Conservation (phyloP, 2,113 vertebrate genomes). For the Tupaia chinensis region DNA sequence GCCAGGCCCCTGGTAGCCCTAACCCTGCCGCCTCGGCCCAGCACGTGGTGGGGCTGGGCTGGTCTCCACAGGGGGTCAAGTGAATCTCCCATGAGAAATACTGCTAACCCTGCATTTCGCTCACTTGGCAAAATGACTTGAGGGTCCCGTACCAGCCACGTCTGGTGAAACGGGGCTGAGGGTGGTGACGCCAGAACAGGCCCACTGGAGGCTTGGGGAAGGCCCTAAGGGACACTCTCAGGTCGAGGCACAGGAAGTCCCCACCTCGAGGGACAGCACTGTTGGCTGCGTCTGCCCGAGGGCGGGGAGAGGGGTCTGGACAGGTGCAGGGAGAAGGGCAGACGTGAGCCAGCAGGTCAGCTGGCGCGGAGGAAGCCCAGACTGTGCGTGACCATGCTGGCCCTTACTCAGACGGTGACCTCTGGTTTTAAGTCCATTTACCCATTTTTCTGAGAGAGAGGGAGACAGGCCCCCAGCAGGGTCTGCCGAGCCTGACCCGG, state of each 20-base stretch:
- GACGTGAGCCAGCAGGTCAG: too few relatives aligned
- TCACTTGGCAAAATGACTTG: background rate
- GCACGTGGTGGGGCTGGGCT: background rate
- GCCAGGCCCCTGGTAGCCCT: background rate
- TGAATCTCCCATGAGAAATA: background rate
- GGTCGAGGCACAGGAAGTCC: background rate
- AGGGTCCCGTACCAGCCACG: background rate
- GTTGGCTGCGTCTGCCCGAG: background rate
- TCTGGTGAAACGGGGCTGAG: background rate
- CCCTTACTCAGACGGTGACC: background rate
- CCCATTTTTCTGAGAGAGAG: background rate
- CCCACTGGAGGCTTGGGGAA: too few relatives aligned
- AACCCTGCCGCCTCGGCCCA: rapidly evolving
- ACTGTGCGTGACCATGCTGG: background rate
- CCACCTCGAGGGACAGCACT: background rate
- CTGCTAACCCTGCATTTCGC: background rate
- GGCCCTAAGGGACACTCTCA: too few relatives aligned
- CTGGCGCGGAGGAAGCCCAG: background rate
- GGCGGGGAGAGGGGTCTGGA: background rate
- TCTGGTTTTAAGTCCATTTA: background rate
- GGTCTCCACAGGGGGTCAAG: background rate
- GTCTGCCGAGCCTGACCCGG: too few relatives aligned
- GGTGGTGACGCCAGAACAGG: background rate
- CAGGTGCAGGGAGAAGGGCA: background rate
- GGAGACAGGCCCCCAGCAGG: too few relatives aligned